Conservation (phyloP, 2,797 vertebrate species). For the Philypnodon macrostomus region DNA sequence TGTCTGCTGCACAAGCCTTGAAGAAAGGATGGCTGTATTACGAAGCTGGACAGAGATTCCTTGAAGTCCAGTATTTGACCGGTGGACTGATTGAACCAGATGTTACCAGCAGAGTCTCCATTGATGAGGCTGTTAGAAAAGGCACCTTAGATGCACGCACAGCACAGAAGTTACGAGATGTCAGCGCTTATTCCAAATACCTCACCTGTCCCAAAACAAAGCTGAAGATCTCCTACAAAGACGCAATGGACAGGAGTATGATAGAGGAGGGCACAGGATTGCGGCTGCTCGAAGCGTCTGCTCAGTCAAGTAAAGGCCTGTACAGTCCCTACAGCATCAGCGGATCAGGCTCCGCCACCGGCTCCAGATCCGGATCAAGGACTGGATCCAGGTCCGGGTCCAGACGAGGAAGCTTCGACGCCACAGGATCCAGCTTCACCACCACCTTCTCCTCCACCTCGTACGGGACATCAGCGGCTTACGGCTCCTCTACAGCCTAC, state of each 20-base stretch:
- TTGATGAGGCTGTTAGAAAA: constrained; percentile 90
- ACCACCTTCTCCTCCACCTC: constrained; percentile 90
- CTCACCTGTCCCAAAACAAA: constrained; percentile 98
- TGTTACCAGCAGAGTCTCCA: constrained; percentile 76
- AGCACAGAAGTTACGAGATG: constrained; percentile 91
- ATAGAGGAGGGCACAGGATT: constrained; percentile 89
- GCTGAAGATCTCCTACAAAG: constrained; percentile 98
- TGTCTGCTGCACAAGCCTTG: constrained; percentile 95
- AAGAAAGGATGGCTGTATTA: constrained; percentile 99
- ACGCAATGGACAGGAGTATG: constrained; percentile 97
- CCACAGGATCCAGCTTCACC: constrained; percentile 87
- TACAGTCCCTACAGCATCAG: constrained; percentile 96
- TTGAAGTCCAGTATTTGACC: constrained; percentile 97
- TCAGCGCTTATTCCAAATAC: constrained; percentile 91
- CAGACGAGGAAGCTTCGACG: constrained; percentile 92
- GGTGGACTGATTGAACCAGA: constrained; percentile 95
- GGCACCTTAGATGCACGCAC: constrained; percentile 90
- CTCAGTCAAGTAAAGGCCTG: constrained; percentile 95
- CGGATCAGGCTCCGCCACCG: constrained; percentile 86
- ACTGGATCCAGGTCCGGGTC: constrained; percentile 90
- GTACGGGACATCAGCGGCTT: constrained; percentile 78
- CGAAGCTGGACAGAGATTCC: constrained; percentile 93
- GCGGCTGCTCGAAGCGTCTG: constrained; percentile 90
- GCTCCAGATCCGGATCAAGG: constrained; percentile 89
- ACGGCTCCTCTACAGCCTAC: constrained; percentile 88